Base-by-base conservation (phyloP, 1,140 invertebrate genomes). In the Drosophila nigrodunni region DNA sequence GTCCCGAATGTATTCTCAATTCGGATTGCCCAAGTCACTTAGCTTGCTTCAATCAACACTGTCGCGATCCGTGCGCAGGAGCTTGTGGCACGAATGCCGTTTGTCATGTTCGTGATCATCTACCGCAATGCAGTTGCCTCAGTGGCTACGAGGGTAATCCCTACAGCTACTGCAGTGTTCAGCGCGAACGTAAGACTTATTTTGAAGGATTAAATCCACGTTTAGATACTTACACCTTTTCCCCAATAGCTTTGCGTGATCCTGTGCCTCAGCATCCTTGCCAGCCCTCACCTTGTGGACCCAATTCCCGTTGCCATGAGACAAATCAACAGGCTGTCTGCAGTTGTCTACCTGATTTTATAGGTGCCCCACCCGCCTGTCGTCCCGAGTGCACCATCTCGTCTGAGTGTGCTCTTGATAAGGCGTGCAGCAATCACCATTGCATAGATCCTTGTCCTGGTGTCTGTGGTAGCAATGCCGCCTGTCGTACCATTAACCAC, bases 391-490 rank as follows among this genome's bases (percentile, higher is more conserved):
- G 97, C 90, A 93, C 97, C 25, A 95, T 97, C 4, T 97, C 95
- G 74, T 95, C 95, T 2, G 97, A 98, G 93, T 98, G 97, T 91
- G 92, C 96, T 1, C 94, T 95, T 43, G 95, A 95, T 43, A 95
- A 95, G 88, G 96, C 96, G 8, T 98, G 97, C 82, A 94, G 96
- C 5, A 96, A 96, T 86, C 95, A 97, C 73, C 96, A 96, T 80
- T 98, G 97, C 92, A 95, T 96, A 0, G 96, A 98, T 93, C 97
- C 97, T 2, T 98, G 97, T 90, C 93, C 95, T 0, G 96, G 96
- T 15, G 95, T 96, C 2, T 98, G 97, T 92, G 97, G 97, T 13
- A 94, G 95, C 57, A 95, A 95, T 68, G 96, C 97, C 13, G 93
- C 95, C 18, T 98, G 97, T 90, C 95, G 96, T 93, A 96, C 97